Evolutionary conservation across 2,797 vertebrate genomes (phyloP).

Genomic region (Spatula versicolor): DNA sequence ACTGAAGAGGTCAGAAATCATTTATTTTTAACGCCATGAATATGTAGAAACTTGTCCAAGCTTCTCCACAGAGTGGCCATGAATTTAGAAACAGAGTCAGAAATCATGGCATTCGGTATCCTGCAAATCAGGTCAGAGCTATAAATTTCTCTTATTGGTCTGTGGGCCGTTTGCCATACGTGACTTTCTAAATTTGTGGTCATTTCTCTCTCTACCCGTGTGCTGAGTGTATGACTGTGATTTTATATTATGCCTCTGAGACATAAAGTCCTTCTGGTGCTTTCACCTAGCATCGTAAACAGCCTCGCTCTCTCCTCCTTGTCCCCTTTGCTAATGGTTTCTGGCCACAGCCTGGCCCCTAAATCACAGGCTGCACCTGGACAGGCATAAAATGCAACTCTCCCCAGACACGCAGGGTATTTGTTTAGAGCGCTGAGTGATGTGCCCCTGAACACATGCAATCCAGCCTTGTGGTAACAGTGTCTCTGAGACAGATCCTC

Average conservation of each 20-base stretch:
- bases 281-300: constrained; percentile 46
- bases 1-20: background rate
- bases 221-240: background rate
- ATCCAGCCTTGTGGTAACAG: background rate
- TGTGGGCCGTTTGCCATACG: constrained; percentile 11
- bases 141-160: constrained; percentile 24
- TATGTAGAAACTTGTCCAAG: constrained; percentile 33
- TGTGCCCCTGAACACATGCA: fast-evolving
- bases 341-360: constrained; percentile 14
- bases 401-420: background rate
- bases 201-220: background rate
- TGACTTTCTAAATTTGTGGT: constrained; percentile 38
- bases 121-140: background rate
- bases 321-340: background rate
- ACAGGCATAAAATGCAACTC: background rate
- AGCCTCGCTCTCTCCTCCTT: background rate
- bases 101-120: background rate
- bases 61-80: background rate
- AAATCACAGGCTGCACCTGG: background rate
- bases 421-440: background rate
- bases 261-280: constrained; percentile 42
- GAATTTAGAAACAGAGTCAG: background rate
- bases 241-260: constrained; percentile 46
- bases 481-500: fast-evolving
- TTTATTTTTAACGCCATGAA: constrained; percentile 36